phyloP scores from a whole-genome alignment of 2,797 vertebrate genomes.

The Forpus xanthops region DNA sequence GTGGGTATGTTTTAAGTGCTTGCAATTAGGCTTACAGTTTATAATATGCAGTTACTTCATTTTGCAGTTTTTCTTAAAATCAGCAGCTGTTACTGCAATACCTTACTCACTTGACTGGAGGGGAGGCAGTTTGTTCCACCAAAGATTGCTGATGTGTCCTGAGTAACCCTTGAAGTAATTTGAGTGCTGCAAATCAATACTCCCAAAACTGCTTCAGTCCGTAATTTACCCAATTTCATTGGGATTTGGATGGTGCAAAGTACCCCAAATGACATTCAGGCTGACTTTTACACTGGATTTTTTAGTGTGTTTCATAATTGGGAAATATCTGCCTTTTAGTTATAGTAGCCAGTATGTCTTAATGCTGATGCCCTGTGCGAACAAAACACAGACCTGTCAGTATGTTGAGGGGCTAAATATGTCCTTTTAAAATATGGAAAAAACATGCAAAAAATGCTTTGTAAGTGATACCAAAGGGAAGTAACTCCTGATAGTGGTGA shows the following conservation, averaged over 20 bases:
- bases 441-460: background rate
- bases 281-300: background rate
- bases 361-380: background rate
- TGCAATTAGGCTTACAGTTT: background rate
- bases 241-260: background rate
- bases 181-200: background rate
- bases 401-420: background rate
- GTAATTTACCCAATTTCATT: background rate
- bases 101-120: background rate
- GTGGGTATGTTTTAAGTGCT: constrained; percentile 19
- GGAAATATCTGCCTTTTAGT: background rate
- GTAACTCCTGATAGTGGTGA: background rate
- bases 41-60: constrained; percentile 24
- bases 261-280: background rate
- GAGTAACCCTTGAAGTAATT: background rate
- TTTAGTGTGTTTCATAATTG: background rate
- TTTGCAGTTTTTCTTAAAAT: constrained; percentile 38
- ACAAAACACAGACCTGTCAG: background rate
- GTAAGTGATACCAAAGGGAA: background rate
- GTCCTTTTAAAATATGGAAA: background rate
- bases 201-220: background rate
- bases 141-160: background rate
- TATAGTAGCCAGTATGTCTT: background rate
- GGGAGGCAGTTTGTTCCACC: background rate
- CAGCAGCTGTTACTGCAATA: constrained; percentile 5